Evolutionary conservation across 2,797 vertebrate species (phyloP), one percentile per base, ranked within the genome.

Genomic region (Lepilemur septentrionalis): DNA sequence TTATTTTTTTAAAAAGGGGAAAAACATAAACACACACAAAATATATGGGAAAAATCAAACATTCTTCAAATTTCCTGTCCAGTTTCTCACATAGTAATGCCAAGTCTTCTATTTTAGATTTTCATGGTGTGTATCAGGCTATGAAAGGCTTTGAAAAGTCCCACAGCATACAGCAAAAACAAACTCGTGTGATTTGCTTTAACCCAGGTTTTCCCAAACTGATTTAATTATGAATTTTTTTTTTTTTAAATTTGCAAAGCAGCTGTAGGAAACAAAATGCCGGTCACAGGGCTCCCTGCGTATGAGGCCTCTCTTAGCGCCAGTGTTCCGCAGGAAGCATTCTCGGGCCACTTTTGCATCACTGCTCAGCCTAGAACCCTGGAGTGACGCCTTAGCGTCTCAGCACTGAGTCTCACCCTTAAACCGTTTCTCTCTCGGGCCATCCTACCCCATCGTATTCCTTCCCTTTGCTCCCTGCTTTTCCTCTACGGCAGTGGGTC

Each of bases 341-440:
- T 4, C 2, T 4, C 25, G 1, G 15, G 4, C 28, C 35, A 4
- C 9, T 43, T n/a, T 9, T 46, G 1, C 13, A 30, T 55, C 2
- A 3, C 15, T 4, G 2, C 79, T 72, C 43, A 23, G 3, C 17
- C 28, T 7, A 0, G 15, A 63, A 48, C 48, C 50, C 65, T 46
- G 0, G 0, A 4, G 30, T 17, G 12, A 13, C 13, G 63, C 25
- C 14, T 78, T 25, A 4, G 10, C 28, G 2, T 28, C 18, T 81
- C 82, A 46, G 2, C 32, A 4, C 14, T 4, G 73, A 8, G 23
- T 28, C 9, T 65, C 18, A 22, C 28, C 35, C 70, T 30, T 38
- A 50, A 57, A 4, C 15, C 32, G 13, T 46, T 76, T 65, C 30
- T 86, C 38, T 79, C 48, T 9, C 32, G 20, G 22, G 15, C 6